These are phyloP conservation scores for Momotus momota DNA, from an alignment of 2,797 vertebrate species.

Conservation along the genomic window DNA sequence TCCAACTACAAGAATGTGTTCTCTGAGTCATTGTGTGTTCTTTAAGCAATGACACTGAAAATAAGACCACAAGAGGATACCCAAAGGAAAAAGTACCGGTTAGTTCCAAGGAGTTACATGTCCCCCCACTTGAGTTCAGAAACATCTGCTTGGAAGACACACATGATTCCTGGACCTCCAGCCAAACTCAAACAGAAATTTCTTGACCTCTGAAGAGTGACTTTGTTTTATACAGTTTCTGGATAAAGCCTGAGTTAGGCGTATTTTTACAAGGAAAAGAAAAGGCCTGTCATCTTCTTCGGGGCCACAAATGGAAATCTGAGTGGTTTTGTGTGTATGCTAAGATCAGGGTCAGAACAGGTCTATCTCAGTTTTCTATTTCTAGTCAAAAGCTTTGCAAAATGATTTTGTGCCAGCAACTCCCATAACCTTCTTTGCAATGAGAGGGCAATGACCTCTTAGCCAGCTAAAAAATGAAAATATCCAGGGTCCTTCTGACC, in stretches of 20 bases:
- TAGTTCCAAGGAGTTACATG: accelerated
- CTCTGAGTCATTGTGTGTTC: neutral
- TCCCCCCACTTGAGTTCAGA: neutral
- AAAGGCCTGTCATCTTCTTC: neutral
- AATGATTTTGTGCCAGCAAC: constrained; percentile 4
- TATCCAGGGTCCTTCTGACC: neutral
- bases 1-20: neutral
- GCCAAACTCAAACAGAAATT: neutral
- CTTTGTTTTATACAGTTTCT: neutral
- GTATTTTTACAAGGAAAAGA: neutral
- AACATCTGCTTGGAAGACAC: neutral
- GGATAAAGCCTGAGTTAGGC: neutral
- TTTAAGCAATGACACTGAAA: neutral
- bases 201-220: neutral
- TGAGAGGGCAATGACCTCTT: neutral
- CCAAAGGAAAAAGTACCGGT: neutral
- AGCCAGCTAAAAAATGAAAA: neutral
- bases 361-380: constrained; percentile 28
- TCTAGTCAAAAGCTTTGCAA: constrained; percentile 37
- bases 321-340: neutral
- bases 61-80: neutral
- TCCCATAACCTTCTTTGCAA: constrained; percentile 10
- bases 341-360: constrained; percentile 19
- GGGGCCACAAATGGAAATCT: neutral
- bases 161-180: neutral